Conservation (phyloP, 2,888 invertebrate species). For the Eupithecia subfuscata region DNA sequence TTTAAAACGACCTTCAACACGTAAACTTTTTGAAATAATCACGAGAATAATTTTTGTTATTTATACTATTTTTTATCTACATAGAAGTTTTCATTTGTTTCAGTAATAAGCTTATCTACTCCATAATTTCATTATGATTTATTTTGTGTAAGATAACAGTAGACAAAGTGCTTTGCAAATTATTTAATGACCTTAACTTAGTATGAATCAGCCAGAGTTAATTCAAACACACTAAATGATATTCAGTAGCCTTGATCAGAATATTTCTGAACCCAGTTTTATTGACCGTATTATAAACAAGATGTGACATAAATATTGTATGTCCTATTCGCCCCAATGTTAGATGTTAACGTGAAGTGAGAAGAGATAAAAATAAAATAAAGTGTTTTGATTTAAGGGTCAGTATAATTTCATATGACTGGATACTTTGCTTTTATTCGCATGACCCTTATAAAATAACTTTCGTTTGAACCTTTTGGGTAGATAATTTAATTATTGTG, state of each 20-base stretch:
- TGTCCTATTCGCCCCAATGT: slow-evolving; percentile 33
- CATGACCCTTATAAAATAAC: slow-evolving; percentile 19
- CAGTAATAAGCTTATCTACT: neutral
- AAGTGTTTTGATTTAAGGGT: slow-evolving; percentile 35
- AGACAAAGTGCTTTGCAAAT: too few species aligned
- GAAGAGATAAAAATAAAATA: slow-evolving; percentile 26
- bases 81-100: too few species aligned
- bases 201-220: too few species aligned
- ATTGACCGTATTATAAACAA: slow-evolving; percentile 38
- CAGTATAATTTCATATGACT: slow-evolving; percentile 22
- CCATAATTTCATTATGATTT: neutral
- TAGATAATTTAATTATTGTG: slow-evolving; percentile 20
- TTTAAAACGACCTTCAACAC: neutral
- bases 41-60: too few species aligned
- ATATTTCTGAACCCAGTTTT: slow-evolving; percentile 34
- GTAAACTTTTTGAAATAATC: neutral
- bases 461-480: slow-evolving; percentile 16
- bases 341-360: slow-evolving; percentile 35
- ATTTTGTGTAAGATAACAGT: neutral
- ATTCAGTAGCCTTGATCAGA: slow-evolving; percentile 19
- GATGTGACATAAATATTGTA: slow-evolving; percentile 15
- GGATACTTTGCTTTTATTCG: slow-evolving; percentile 21
- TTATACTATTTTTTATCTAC: too few species aligned
- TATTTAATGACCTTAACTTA: too few species aligned
- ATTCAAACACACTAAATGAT: too few species aligned